Evolutionary conservation across 2,888 invertebrate species (phyloP).

Genomic region (Seira musarum): DNA sequence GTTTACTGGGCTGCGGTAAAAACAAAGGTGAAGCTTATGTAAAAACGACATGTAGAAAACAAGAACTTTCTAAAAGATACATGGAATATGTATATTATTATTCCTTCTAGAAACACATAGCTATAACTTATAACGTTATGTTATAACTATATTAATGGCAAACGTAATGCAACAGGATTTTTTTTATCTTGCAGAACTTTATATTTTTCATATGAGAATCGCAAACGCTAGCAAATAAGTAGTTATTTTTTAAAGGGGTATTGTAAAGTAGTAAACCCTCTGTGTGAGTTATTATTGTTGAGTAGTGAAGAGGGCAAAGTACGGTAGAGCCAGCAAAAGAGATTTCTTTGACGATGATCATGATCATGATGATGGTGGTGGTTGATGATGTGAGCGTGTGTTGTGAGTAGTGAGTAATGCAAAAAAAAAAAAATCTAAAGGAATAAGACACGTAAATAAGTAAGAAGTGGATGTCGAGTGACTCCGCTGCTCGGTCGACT

Average conservation of each 20-base stretch:
- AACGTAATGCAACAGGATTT: not conserved
- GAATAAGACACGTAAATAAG: not conserved
- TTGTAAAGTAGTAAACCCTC: not conserved
- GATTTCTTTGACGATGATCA: not conserved
- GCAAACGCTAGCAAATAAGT: not conserved
- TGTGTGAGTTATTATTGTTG: not conserved
- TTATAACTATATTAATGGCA: not conserved
- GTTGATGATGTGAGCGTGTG: not conserved
- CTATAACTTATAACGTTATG: slow-evolving; percentile 6
- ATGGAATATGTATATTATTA: no score
- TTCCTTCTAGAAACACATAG: not conserved
- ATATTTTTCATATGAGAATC: slow-evolving; percentile 14
- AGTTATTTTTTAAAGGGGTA: not conserved
- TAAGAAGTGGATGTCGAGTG: not conserved
- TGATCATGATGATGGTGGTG: not conserved
- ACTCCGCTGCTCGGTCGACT: not conserved
- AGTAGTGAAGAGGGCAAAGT: slow-evolving; percentile 43
- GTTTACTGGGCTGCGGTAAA: no score
- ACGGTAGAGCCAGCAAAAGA: slow-evolving; percentile 7
- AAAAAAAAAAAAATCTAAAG: slow-evolving; percentile 12
- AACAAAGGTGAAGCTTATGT: not conserved
- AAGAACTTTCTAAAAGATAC: slow-evolving; percentile 30
- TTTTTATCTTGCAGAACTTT: not conserved
- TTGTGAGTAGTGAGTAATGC: no score
- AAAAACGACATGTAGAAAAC: slow-evolving; percentile 1